Conservation (phyloP, 2,797 vertebrate genomes). For the Enteromius afrohamiltoni region DNA sequence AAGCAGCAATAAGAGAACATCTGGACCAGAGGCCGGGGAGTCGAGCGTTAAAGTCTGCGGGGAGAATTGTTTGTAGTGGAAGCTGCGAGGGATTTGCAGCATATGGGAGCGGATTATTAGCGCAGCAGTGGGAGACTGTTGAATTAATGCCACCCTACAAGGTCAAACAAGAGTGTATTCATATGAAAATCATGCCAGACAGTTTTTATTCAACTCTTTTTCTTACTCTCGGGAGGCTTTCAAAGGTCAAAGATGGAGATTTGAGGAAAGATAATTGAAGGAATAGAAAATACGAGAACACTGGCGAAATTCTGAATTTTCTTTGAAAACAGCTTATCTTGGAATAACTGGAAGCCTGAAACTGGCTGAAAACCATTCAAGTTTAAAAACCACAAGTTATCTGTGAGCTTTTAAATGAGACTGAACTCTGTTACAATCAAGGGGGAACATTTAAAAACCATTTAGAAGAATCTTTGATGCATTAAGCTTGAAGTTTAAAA, state of each 20-base stretch:
- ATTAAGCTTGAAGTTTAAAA: conserved; percentile 1
- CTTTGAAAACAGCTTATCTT: background rate
- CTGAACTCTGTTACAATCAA: background rate
- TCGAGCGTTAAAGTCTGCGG: conserved; percentile 52
- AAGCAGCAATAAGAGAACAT: conserved; percentile 59
- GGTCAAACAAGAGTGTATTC: conserved; percentile 57
- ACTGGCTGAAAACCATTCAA: conserved; percentile 7
- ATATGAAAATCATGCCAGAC: conserved; percentile 53
- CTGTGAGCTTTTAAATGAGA: conserved; percentile 16
- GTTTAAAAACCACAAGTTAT: background rate
- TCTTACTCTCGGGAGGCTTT: conserved; percentile 51
- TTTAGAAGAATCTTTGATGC: conserved; percentile 9
- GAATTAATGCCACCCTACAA: conserved; percentile 59
- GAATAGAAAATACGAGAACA: background rate
- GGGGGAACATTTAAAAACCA: conserved; percentile 14
- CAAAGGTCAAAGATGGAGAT: conserved; percentile 47
- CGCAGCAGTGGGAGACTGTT: conserved; percentile 47
- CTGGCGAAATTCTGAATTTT: background rate
- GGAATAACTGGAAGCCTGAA: background rate
- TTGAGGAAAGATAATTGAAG: conserved; percentile 30
- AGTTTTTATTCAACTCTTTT: conserved; percentile 52
- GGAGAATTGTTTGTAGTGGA: conserved; percentile 62
- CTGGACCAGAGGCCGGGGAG: conserved; percentile 44
- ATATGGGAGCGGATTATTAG: conserved; percentile 60
- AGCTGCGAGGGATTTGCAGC: conserved; percentile 54